phyloP scores from a whole-genome alignment of 2,888 invertebrate species.

The Chymomyza caudatula region DNA sequence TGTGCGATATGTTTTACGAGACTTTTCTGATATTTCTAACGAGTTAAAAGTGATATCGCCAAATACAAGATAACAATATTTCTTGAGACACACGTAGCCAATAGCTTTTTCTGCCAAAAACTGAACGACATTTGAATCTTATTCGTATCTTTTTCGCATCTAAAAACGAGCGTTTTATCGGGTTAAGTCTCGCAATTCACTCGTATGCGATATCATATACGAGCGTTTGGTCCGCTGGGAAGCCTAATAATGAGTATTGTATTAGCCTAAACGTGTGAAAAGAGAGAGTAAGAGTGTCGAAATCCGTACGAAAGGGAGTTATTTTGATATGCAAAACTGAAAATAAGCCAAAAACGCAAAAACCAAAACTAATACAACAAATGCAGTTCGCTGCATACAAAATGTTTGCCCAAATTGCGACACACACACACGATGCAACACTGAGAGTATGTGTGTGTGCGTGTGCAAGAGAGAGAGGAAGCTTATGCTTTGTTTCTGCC shows the following conservation, averaged over 20 bases:
- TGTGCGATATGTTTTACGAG: no score
- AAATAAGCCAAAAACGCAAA: slow-evolving; percentile 34
- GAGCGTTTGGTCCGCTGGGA: no score
- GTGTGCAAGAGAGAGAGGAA: background rate
- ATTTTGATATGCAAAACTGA: slow-evolving; percentile 21
- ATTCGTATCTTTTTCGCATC: no score
- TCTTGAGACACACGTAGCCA: no score
- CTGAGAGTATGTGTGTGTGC: background rate
- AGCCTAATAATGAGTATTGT: slow-evolving; percentile 36
- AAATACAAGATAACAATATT: no score
- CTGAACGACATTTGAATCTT: no score
- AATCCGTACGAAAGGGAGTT: background rate
- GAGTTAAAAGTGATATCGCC: no score
- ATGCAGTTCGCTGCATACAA: slow-evolving; percentile 25
- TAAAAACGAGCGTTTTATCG: no score
- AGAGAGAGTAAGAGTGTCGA: background rate
- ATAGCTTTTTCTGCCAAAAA: no score
- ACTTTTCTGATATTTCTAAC: no score
- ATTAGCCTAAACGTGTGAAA: background rate
- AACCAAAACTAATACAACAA: slow-evolving; percentile 50
- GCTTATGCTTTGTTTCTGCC: background rate
- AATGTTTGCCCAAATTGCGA: slow-evolving; percentile 56
- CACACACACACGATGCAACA: slow-evolving; percentile 14
- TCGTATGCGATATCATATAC: no score
- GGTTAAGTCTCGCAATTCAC: no score